Base-by-base conservation (phyloP, 1,140 invertebrate species). In the Papilio dardanus region DNA sequence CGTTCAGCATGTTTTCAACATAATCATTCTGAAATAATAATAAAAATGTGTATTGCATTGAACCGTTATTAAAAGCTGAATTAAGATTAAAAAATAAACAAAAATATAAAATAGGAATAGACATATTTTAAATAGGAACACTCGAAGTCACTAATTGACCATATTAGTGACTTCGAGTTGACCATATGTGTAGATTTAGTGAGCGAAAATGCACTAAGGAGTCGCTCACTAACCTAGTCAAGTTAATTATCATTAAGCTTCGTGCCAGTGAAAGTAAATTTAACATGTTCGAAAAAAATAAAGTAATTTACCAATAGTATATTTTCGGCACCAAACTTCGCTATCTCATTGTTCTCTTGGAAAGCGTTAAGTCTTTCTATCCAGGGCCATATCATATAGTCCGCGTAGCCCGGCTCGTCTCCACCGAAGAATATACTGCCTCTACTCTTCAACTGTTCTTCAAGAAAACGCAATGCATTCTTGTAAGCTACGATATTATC, bases 321-420 rank as follows among this genome's bases (percentile, higher is more conserved):
- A 62, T 84, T 88, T 79, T 86, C 84, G 0, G 76, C 19, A 12
- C 75, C 85, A 42, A 91, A 83, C 33, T 74, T 80, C 4, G 77
- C 28, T 16, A 69, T 81, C 5, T 81, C 66, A 28, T 87, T 81
- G 0, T 76, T 54, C 19, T 86, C 78, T 21, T 79, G 75, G 58
- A 95, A 80, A 71, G 94, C 93, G 0, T 95, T 87, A 6, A 91
- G 30, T 79, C 97, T 94, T 88, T 98, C 97, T 81, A 96, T 96
- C 97, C 97, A 98, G 2, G 97, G 97, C 97, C 97, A 98, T 75
- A 98, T 96, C 97, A 98, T 97, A 74, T 97, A 96, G 88, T 98
- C 97, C n/a, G 96, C 94, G 94, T 97, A 97, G n/a, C 96, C 97
- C 5, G 97, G 96, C 75, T 95, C 91, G 10, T 89, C 83, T 54